These are phyloP conservation scores for Notoglanidium macrostoma DNA, from an alignment of 2,797 vertebrate species.

Conservation along the genomic window DNA sequence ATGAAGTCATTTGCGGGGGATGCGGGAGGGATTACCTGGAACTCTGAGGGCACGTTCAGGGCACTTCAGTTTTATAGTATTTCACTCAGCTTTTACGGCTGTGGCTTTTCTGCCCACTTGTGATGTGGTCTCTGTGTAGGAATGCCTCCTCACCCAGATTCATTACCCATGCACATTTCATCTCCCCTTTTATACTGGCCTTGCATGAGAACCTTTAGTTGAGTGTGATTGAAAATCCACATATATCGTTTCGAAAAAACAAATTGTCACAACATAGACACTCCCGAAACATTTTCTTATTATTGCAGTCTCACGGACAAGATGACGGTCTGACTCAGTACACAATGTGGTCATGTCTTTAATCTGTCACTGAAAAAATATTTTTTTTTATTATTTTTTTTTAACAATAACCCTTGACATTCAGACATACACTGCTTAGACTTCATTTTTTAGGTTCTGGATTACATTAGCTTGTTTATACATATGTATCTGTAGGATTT, in stretches of 20 bases:
- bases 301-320: not conserved
- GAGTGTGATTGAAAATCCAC: constrained; percentile 7
- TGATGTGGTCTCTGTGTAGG: constrained; percentile 61
- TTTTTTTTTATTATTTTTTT: not conserved
- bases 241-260: not conserved
- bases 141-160: constrained; percentile 56
- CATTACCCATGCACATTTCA: constrained; percentile 51
- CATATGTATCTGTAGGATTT: not conserved
- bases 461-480: not conserved
- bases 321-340: constrained; percentile 12
- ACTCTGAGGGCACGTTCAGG: constrained; percentile 40
- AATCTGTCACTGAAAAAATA: not conserved
- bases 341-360: not conserved
- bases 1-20: not conserved
- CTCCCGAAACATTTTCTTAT: not conserved
- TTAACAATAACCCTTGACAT: not conserved
- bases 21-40: constrained; percentile 53
- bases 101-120: constrained; percentile 54
- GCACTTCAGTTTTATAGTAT: constrained; percentile 60
- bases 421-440: not conserved
- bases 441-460: not conserved
- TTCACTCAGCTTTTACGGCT: constrained; percentile 57
- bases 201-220: constrained; percentile 27
- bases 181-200: constrained; percentile 50
- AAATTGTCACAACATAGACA: not conserved